A percentile compares a stretch with the other conserved stretches of the same genome.
phyloP scores from a whole-genome alignment of 2,888 invertebrate genomes.

The Acleris literana region DNA sequence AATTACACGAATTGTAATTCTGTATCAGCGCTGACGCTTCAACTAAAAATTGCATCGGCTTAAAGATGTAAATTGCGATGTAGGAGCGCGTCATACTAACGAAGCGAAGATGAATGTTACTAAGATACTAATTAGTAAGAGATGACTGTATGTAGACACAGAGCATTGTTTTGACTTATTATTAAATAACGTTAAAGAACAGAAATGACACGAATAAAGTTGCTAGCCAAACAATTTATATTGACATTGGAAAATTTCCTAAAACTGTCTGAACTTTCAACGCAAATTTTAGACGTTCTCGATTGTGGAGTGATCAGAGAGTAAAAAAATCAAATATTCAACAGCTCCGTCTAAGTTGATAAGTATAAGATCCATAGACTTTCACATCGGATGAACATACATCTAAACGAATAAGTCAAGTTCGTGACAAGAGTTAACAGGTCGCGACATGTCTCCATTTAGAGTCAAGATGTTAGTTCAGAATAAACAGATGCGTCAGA shows the following conservation, averaged over 20 bases:
- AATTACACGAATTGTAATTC: too few relatives aligned
- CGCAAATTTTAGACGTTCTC: neutral
- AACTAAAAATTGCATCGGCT: too few relatives aligned
- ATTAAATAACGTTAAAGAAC: too few relatives aligned
- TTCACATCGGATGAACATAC: slow-evolving; percentile 64
- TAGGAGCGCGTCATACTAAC: too few relatives aligned
- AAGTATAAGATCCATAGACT: slow-evolving; percentile 52
- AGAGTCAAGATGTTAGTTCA: slow-evolving; percentile 56
- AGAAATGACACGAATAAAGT: too few relatives aligned
- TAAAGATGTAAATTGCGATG: too few relatives aligned
- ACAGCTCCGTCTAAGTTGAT: neutral
- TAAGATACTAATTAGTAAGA: too few relatives aligned
- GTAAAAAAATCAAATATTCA: neutral
- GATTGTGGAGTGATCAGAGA: neutral
- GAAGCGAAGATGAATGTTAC: too few relatives aligned
- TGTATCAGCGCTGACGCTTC: too few relatives aligned
- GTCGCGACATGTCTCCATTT: slow-evolving; percentile 74
- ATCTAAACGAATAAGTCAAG: slow-evolving; percentile 65
- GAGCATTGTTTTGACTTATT: too few relatives aligned
- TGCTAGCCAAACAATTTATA: too few relatives aligned
- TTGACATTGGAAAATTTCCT: neutral
- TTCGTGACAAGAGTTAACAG: slow-evolving; percentile 71
- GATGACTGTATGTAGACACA: too few relatives aligned
- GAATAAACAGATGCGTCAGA: slow-evolving; percentile 68
- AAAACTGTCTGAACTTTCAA: neutral